Conservation (phyloP, 2,797 vertebrate species). For the Xiphorhynchus erythropygius region DNA sequence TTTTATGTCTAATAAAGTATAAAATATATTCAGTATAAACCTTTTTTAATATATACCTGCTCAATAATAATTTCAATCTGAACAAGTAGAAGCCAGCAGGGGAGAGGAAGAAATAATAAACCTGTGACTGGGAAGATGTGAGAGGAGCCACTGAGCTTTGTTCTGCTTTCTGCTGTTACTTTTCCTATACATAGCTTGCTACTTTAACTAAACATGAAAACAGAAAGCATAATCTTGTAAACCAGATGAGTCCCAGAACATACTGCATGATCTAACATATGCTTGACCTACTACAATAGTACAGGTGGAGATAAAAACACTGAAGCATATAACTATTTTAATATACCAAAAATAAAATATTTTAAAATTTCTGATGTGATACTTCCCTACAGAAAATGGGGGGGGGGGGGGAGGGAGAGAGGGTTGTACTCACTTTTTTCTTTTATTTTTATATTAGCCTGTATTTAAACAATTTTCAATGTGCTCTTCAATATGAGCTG, state of each 20-base stretch:
- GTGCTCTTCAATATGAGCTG: neutral
- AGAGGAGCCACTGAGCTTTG: neutral
- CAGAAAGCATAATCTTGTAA: neutral
- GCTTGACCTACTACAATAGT: neutral
- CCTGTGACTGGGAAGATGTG: neutral
- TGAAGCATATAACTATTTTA: neutral
- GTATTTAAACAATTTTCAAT: neutral
- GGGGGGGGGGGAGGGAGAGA: too few relatives aligned
- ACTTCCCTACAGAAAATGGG: neutral
- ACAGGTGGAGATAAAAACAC: neutral
- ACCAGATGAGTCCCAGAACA: neutral
- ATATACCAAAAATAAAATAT: neutral
- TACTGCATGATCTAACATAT: neutral
- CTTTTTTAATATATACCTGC: neutral
- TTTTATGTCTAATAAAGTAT: neutral
- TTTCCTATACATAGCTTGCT: neutral
- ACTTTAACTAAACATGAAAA: neutral
- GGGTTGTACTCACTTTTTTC: rapidly evolving
- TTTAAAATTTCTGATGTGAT: neutral
- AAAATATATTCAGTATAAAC: neutral
- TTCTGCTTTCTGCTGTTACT: neutral
- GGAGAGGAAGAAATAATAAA: neutral
- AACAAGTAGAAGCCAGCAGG: neutral
- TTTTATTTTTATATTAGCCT: neutral
- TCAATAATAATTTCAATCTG: neutral